These are phyloP conservation scores for Ischnura elegans DNA, from an alignment of 2,888 invertebrate genomes.

Conservation along the genomic window DNA sequence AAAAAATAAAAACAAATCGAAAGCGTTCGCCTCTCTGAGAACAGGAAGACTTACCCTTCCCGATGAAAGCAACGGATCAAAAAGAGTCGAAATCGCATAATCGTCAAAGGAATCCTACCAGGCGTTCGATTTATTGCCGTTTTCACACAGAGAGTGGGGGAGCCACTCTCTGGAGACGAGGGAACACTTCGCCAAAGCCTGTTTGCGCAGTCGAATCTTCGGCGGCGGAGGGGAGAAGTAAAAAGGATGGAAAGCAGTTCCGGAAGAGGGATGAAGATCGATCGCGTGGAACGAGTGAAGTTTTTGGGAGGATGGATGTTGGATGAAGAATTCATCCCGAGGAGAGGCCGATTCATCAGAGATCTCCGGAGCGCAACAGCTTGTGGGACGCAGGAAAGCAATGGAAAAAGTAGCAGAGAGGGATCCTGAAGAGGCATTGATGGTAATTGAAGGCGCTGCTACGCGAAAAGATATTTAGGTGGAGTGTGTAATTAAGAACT, in stretches of 20 bases:
- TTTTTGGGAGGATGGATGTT: neutral
- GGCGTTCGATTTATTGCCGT: neutral
- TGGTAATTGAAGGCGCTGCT: neutral
- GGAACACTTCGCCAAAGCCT: conserved; percentile 1
- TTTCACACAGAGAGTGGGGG: neutral
- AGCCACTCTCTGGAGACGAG: neutral
- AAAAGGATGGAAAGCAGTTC: neutral
- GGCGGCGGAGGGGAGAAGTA: neutral
- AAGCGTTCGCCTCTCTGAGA: neutral
- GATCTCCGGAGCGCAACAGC: neutral
- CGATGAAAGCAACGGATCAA: neutral
- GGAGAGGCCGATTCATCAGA: neutral
- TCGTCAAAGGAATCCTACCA: neutral
- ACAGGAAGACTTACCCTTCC: neutral
- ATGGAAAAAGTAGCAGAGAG: neutral
- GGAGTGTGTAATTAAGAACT: no score
- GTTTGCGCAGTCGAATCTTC: neutral
- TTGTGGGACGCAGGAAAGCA: neutral
- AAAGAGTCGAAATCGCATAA: no score
- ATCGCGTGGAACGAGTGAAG: neutral
- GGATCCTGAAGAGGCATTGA: neutral
- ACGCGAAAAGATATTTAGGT: neutral
- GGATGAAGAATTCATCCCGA: neutral
- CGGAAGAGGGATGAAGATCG: neutral
- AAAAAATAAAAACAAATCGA: neutral